phyloP scores from a whole-genome alignment of 2,888 invertebrate genomes.

The Ceraclea dissimilis region DNA sequence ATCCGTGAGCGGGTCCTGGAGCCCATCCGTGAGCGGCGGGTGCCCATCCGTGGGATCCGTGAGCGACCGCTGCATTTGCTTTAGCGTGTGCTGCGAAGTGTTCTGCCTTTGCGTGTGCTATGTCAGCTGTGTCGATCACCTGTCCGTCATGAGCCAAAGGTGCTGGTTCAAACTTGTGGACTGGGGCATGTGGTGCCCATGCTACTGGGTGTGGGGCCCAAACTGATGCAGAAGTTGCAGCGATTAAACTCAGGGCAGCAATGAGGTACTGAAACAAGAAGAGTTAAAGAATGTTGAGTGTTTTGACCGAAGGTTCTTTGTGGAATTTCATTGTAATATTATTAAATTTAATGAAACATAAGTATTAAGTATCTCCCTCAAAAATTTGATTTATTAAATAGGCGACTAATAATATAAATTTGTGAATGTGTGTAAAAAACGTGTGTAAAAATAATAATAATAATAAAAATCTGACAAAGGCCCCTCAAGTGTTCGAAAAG shows the following conservation, averaged over 20 bases:
- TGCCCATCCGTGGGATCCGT: conserved; percentile 10
- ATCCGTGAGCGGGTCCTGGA: conserved; percentile 2
- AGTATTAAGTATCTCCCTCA: too few relatives aligned
- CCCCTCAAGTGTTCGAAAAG: too few relatives aligned
- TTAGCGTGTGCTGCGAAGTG: conserved; percentile 44
- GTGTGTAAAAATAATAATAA: too few relatives aligned
- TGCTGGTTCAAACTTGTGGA: conserved; percentile 19
- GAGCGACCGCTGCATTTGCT: conserved; percentile 12
- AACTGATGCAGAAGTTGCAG: conserved; percentile 20
- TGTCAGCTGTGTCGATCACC: conserved; percentile 22
- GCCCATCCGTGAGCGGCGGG: conserved; percentile 8
- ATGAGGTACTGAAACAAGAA: conserved; percentile 18
- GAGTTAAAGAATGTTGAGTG: too few relatives aligned
- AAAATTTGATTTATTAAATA: too few relatives aligned
- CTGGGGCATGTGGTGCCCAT: conserved; percentile 9
- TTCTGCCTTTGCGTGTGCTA: conserved; percentile 31
- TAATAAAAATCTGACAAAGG: too few relatives aligned
- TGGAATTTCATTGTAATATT: too few relatives aligned
- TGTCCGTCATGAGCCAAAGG: conserved; percentile 23
- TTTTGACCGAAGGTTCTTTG: too few relatives aligned
- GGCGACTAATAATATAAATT: too few relatives aligned
- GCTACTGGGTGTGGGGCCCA: conserved; percentile 10
- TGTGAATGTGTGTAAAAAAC: too few relatives aligned
- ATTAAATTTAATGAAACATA: neutral
- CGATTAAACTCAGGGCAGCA: conserved; percentile 13